Conservation (phyloP, 2,113 vertebrate species). For the Myiagra hebetior region DNA sequence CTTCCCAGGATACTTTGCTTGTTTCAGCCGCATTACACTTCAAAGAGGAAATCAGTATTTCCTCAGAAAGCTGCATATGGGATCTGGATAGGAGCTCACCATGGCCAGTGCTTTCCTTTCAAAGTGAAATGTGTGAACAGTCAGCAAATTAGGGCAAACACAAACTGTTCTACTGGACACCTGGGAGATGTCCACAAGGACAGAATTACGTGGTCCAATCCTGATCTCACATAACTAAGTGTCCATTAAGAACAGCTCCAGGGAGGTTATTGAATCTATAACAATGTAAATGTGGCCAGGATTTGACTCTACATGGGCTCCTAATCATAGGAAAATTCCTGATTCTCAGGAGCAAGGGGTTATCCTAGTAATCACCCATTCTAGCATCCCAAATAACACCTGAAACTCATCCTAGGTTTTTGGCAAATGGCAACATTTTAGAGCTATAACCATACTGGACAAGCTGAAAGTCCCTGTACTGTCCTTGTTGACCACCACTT, state of each 20-base stretch:
- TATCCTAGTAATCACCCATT: not conserved
- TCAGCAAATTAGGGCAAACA: not conserved
- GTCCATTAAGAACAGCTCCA: not conserved
- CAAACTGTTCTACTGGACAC: not conserved
- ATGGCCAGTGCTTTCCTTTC: not conserved
- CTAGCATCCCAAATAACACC: not conserved
- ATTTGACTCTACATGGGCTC: not conserved
- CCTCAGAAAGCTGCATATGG: not conserved
- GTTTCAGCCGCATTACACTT: not conserved
- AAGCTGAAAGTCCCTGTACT: not conserved
- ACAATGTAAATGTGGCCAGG: not conserved
- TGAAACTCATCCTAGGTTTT: not conserved
- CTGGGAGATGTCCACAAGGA: not conserved
- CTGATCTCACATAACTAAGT: not conserved
- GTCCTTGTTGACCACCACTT: not conserved
- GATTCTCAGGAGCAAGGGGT: not conserved
- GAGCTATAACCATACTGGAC: not conserved
- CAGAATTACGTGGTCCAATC: not conserved
- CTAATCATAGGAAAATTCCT: not conserved
- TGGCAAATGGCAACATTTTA: not conserved
- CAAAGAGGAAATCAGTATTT: not conserved
- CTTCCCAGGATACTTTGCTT: not conserved
- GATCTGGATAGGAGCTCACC: not conserved
- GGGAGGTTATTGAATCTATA: not conserved
- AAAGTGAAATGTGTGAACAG: not conserved